phyloP scores from a whole-genome alignment of 2,888 invertebrate species.

The Drosophila quinaria region DNA sequence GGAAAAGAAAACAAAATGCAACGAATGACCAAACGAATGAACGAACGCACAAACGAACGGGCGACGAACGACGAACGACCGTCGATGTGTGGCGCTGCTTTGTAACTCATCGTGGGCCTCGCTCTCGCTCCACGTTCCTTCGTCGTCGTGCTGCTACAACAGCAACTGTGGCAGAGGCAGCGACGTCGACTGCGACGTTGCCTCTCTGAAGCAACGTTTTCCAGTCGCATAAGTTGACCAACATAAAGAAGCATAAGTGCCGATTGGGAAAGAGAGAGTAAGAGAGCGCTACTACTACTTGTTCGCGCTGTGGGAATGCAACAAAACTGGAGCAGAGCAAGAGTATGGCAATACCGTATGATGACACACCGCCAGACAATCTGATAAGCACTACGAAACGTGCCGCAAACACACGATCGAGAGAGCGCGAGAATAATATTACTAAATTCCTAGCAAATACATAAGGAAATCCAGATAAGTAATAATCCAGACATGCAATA shows the following conservation, averaged over 20 bases:
- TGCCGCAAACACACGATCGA: slow-evolving; percentile 6
- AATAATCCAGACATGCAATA: slow-evolving; percentile 13
- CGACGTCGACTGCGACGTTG: slow-evolving; percentile 28
- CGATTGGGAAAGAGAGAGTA: slow-evolving; percentile 11
- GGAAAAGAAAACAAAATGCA: slow-evolving; percentile 24
- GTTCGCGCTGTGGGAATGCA: slow-evolving; percentile 30
- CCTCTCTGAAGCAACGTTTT: slow-evolving; percentile 31
- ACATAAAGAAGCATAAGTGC: slow-evolving; percentile 52
- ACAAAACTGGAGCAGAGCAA: slow-evolving; percentile 36
- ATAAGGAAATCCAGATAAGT: background rate
- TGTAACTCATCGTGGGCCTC: slow-evolving; percentile 65
- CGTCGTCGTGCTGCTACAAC: slow-evolving; percentile 38
- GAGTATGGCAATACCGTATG: slow-evolving; percentile 7
- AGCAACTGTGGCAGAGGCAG: slow-evolving; percentile 20
- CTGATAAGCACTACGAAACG: slow-evolving; percentile 36
- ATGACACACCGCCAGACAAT: slow-evolving; percentile 43
- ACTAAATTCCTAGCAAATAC: background rate
- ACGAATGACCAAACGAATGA: slow-evolving; percentile 19
- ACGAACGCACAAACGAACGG: slow-evolving; percentile 41
- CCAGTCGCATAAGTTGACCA: slow-evolving; percentile 58
- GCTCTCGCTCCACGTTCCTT: slow-evolving; percentile 32
- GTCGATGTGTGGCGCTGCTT: slow-evolving; percentile 71
- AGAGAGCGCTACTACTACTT: slow-evolving; percentile 4
- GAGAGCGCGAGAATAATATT: slow-evolving; percentile 2
- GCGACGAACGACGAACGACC: slow-evolving; percentile 57